These are phyloP conservation scores for Philereme transversata DNA, from an alignment of 2,888 invertebrate species.

Conservation along the genomic window DNA sequence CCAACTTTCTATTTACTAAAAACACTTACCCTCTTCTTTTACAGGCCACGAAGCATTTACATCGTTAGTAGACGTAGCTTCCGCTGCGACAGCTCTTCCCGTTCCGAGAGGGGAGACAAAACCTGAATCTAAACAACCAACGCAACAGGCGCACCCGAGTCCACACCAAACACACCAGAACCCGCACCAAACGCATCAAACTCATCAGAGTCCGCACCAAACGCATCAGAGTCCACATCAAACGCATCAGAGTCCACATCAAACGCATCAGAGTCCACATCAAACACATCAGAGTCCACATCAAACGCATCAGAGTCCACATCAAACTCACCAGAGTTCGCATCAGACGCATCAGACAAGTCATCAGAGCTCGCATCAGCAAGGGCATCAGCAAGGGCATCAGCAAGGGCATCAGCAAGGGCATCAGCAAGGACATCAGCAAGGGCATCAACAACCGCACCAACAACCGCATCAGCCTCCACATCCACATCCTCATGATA, in stretches of 20 bases:
- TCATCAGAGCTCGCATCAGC: conserved; percentile 9
- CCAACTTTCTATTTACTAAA: neutral
- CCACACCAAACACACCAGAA: conserved; percentile 45
- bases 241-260: conserved; percentile 31
- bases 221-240: conserved; percentile 15
- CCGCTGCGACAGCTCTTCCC: conserved; percentile 93
- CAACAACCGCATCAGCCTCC: conserved; percentile 37
- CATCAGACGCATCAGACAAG: conserved; percentile 44
- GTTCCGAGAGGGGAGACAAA: conserved; percentile 86
- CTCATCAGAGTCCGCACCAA: conserved; percentile 7
- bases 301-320: conserved; percentile 24
- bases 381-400: conserved; percentile 31
- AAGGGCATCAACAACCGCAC: conserved; percentile 30
- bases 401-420: conserved; percentile 2
- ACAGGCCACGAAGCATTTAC: conserved; percentile 93
- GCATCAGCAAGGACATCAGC: conserved; percentile 39
- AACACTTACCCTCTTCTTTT: conserved; percentile 10
- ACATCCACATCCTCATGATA: conserved; percentile 40
- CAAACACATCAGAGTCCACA: conserved; percentile 8
- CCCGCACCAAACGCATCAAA: conserved; percentile 6
- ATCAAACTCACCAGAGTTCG: conserved; percentile 29
- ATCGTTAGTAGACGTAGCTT: conserved; percentile 95
- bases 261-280: conserved; percentile 9
- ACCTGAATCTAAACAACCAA: conserved; percentile 54
- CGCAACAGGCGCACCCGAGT: conserved; percentile 58